Evolutionary conservation across 2,797 vertebrate species (phyloP), one percentile per base, ranked within the genome.

Genomic region (Chaunax sp.): DNA sequence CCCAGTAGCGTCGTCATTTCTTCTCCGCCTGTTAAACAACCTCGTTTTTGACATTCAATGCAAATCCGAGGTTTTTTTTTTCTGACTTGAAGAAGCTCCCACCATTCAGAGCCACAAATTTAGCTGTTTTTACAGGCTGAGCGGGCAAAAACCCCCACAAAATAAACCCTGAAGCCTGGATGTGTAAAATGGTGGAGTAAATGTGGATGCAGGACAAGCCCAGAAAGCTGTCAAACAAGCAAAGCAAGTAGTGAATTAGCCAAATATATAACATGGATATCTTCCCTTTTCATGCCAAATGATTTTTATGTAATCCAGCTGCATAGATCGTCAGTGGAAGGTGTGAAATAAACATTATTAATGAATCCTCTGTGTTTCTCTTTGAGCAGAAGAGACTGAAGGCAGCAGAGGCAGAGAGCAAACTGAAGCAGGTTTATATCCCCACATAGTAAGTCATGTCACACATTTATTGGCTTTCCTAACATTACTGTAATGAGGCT

Each of bases 351-450:
- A 13, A 5, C 28, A 30, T 53, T 37, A 3, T 53, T 81, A 49
- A 75, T 60, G 33, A 15, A 47, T 57, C 52, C 1, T 5, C 9
- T 60, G 19, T 58, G 14, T 64, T 63, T 56, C 76, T 85, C 55
- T 74, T 50, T 61, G 78, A 83, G 83, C 92, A 98, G 97, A 99
- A 99, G 93, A 94, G 96, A 77, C 94, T 99, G 90, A 99, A 99
- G 91, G 97, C 97, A 12, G 97, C 97, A 59, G 97, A 98, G 93
- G 97, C 97, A 38, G 97, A 99, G 86, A 99, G 97, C 92, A 99
- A 98, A 89, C 91, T 99, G 92, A 98, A 98, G 86, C 97, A 99
- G 93, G 97, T 98, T 67, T 99, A 99, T 92, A 99, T 98, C 89
- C 97, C 97, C 65, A 98, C 97, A 83, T 99, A 99, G 97, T 99